Percentiles rank a stretch among this genome's conserved stretches.
These are phyloP conservation scores for Pinna nobilis DNA, from an alignment of 1,140 invertebrate genomes.

Conservation along the genomic window DNA sequence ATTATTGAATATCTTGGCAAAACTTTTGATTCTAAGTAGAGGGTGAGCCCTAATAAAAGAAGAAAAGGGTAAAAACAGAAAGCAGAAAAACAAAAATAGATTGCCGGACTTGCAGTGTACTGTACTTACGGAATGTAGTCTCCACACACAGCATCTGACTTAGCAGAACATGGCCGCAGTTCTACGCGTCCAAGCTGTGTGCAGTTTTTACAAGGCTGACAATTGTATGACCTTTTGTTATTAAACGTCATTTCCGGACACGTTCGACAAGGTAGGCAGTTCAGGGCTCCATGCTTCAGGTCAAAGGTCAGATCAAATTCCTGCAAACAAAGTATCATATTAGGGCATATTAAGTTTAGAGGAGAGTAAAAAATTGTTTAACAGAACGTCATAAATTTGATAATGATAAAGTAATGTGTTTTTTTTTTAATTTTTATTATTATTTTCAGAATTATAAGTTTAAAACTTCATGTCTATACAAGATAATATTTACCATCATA, in stretches of 20 bases:
- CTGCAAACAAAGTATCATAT: neutral
- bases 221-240: neutral
- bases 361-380: neutral
- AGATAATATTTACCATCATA: no score
- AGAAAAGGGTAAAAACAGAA: no score
- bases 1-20: no score
- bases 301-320: slow-evolving; percentile 1
- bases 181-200: neutral
- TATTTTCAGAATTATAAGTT: no score
- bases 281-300: neutral
- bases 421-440: neutral
- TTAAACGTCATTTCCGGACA: neutral
- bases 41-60: no score
- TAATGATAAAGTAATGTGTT: neutral
- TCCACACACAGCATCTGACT: neutral
- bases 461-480: no score
- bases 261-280: slow-evolving; percentile 1
- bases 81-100: no score
- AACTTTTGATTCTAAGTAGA: no score
- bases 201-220: slow-evolving; percentile 2
- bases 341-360: neutral
- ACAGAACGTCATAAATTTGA: neutral
- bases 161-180: neutral
- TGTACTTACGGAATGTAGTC: slow-evolving; percentile 1
- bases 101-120: no score